phyloP scores from a whole-genome alignment of 2,797 vertebrate genomes.

The Mormyrops boulengeri region DNA sequence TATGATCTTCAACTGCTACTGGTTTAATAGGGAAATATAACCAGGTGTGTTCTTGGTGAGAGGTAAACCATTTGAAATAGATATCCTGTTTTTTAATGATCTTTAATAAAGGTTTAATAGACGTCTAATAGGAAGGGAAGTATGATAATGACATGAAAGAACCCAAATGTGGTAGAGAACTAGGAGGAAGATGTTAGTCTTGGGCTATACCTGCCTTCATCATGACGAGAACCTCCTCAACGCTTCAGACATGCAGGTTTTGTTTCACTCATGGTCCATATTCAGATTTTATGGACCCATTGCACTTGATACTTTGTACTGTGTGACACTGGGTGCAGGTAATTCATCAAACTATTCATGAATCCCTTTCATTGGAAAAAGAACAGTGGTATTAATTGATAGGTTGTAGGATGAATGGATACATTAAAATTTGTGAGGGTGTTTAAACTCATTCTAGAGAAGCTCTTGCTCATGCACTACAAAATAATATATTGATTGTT shows the following conservation, averaged over 20 bases:
- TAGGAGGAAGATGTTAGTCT: not conserved
- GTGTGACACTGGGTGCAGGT: not conserved
- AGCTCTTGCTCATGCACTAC: slow-evolving; percentile 40
- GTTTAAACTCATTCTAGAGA: slow-evolving; percentile 15
- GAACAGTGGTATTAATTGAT: not conserved
- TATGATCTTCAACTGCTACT: not conserved
- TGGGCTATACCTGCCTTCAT: not conserved
- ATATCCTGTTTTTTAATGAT: not conserved
- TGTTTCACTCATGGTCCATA: not conserved
- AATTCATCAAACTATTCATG: not conserved
- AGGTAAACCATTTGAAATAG: not conserved
- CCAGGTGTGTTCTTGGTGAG: not conserved
- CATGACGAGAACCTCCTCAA: not conserved
- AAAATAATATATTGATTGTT: slow-evolving; percentile 41
- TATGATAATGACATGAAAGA: not conserved
- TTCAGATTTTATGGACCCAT: not conserved
- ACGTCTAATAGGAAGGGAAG: not conserved
- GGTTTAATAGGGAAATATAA: not conserved
- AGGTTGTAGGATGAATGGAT: slow-evolving; percentile 42
- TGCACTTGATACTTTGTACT: not conserved
- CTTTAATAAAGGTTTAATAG: not conserved
- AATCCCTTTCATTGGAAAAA: not conserved
- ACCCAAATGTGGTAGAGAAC: not conserved
- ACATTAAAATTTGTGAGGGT: slow-evolving; percentile 37
- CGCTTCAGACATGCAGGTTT: not conserved